Conservation (phyloP, 2,797 vertebrate species). For the Ptychobarbus kaznakovi region DNA sequence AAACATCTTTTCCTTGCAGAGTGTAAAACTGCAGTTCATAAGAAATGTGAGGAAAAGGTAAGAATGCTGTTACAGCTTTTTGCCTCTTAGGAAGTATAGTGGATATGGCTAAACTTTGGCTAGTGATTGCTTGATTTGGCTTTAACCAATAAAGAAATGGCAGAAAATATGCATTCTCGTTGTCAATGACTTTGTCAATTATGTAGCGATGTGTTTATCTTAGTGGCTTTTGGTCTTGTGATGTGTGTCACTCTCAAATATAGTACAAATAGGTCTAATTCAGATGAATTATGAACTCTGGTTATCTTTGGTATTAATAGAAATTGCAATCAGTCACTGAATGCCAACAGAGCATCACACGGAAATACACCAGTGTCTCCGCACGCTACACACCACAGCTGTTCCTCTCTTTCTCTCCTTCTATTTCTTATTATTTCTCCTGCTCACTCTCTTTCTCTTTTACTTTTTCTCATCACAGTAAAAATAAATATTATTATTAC, state of each 20-base stretch:
- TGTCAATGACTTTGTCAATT: background rate
- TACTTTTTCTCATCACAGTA: background rate
- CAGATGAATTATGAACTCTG: constrained; percentile 16
- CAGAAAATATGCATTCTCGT: background rate
- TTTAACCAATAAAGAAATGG: background rate
- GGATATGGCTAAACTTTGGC: background rate
- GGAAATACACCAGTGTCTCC: constrained; percentile 40
- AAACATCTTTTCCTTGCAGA: constrained; percentile 71
- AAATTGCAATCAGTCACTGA: constrained; percentile 40
- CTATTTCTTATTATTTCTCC: background rate
- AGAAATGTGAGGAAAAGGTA: constrained; percentile 87
- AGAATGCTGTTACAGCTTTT: constrained; percentile 49
- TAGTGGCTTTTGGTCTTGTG: background rate
- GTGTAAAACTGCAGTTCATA: constrained; percentile 85
- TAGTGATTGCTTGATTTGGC: background rate
- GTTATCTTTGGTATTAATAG: constrained; percentile 48
- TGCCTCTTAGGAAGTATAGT: background rate
- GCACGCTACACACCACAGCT: constrained; percentile 14
- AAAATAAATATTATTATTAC: background rate
- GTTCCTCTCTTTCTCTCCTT: constrained; percentile 38
- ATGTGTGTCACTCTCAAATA: constrained; percentile 17
- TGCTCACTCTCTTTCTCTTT: background rate
- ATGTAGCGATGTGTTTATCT: background rate
- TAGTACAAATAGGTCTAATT: constrained; percentile 22
- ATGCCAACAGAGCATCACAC: constrained; percentile 37